Base-by-base conservation (phyloP, 2,797 vertebrate genomes). In the Smutsia gigantea region DNA sequence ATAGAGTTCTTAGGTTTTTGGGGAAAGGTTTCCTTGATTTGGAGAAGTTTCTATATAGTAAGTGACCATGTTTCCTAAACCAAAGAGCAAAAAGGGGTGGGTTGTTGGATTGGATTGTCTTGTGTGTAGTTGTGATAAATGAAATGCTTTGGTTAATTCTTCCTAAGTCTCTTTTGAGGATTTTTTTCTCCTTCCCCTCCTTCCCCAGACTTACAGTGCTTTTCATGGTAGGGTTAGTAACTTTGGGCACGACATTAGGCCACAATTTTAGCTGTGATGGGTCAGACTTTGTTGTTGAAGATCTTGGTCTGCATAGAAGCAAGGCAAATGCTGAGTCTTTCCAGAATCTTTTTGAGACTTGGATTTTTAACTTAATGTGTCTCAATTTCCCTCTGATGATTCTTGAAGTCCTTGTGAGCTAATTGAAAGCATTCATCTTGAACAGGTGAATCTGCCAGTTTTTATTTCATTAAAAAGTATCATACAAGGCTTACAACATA, bases 81-180 rank as follows among this genome's bases (percentile, higher is more conserved):
- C 34, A 51, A 29, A 79, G 74, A 87, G 46, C 12, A 51, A 51
- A 59, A 64, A 17, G 66, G 79, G 86, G 57, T 82, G 71, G 31
- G 21, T 77, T 86, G 19, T 75, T 95, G 46, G 68, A 51, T 82
- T 90, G n/a, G 68, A 51, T 82, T 90, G n/a, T 37, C 18, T 82
- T 88, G 37, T 72, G 72, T 71, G 53, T 75, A 77, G 25, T 87
- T 92, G 59, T 23, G 68, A 1, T 82, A 64, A 72, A 42, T 87
- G 25, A 82, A 92, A 91, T 93, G 29, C 63, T 87, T 94, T 92
- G 51, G 34, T 88, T 92, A 61, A 53, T 96, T 79, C 12, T 77
- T 95, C 59, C 46, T 25, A 25, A 87, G 5, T 82, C 61, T 77
- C 51, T 63, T 71, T 82, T 37, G 25, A 72, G 34, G 27, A 7